These are phyloP conservation scores for Ricordea florida DNA, from an alignment of 92 coral and sea anemone species.

Conservation along the genomic window DNA sequence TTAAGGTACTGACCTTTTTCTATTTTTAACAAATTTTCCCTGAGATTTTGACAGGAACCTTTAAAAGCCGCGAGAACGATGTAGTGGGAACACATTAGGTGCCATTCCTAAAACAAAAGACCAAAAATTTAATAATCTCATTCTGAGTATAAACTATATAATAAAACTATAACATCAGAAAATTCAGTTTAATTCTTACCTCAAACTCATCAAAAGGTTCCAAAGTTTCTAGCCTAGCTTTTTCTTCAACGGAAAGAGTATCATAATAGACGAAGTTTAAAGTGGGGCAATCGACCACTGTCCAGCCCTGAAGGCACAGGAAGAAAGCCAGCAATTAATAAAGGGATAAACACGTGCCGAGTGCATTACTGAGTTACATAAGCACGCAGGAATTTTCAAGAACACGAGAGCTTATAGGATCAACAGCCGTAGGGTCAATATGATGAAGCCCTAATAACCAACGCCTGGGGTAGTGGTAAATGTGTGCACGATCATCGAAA, in stretches of 20 bases:
- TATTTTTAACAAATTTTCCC: slow-evolving; percentile 37
- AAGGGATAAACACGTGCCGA: background rate
- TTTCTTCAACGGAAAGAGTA: slow-evolving; percentile 48
- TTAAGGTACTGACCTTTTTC: background rate
- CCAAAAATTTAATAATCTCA: background rate
- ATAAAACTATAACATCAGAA: too few species aligned
- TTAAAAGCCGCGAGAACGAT: slow-evolving; percentile 71
- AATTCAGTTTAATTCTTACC: slow-evolving; percentile 37
- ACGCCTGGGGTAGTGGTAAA: too few species aligned
- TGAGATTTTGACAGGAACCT: slow-evolving; percentile 51
- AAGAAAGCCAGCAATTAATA: background rate
- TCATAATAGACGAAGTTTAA: slow-evolving; percentile 63
- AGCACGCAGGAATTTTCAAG: too few species aligned
- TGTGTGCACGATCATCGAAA: background rate
- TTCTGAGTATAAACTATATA: too few species aligned
- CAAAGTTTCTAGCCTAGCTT: slow-evolving; percentile 47
- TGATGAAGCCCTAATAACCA: too few species aligned
- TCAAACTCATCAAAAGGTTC: slow-evolving; percentile 92
- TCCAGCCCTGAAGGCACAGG: slow-evolving; percentile 61
- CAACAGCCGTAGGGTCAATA: too few species aligned
- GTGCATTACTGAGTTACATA: too few species aligned
- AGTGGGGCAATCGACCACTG: slow-evolving; percentile 62
- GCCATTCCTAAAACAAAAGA: slow-evolving; percentile 69
- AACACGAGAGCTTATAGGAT: too few species aligned
- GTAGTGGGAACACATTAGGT: slow-evolving; percentile 76